Evolutionary conservation across 2,888 invertebrate species (phyloP), one percentile per base, ranked within the genome.

Genomic region (Eristalis intricaria): DNA sequence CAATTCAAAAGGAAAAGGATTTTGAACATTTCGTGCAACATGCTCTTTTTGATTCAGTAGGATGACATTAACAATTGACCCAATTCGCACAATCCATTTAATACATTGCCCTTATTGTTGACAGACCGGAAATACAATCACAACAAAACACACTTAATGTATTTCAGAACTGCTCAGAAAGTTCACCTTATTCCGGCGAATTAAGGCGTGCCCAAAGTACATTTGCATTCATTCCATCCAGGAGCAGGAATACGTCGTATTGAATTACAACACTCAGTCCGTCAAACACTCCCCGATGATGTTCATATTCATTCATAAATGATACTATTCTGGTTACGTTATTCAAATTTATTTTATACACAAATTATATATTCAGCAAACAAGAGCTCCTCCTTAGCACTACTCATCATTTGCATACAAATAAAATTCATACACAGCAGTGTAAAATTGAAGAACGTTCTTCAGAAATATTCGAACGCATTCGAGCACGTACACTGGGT

Each of bases 281-380:
- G 70, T 4, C 23, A 63, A 19, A 66, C 32, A n/a, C 7, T 68
- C 13, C 26, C 19, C 1, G 10, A 38, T 40, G 73, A 29, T 71
- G 63, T 23, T 40, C 75, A 84, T 80, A 38, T 13, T 38, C 38
- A 38, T 38, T 75, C 75, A 71, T 58, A 75, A 75, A 63, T 32
- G 11, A 56, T 22, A 64, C 26, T 60, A 26, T 35, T 35, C 43
- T 56, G 50, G 35, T 13, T n/a, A 13, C 15, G 38, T 40, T n/a
- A 76, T 80, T 76, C 63, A 60, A 50, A 80, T 61, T 70, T 40
- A 26, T 38, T 50, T 50, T 65, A 65, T 63, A 70, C 22, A 65
- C 40, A 11, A 35, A 35, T 71, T 75, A 84, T 84, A 76, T 84
- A 80, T 84, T 84, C 84, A 75, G 38, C 84, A 70, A 65, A 60